phyloP scores from a whole-genome alignment of 2,113 vertebrate species.

The Neodontobutis hainanensis region DNA sequence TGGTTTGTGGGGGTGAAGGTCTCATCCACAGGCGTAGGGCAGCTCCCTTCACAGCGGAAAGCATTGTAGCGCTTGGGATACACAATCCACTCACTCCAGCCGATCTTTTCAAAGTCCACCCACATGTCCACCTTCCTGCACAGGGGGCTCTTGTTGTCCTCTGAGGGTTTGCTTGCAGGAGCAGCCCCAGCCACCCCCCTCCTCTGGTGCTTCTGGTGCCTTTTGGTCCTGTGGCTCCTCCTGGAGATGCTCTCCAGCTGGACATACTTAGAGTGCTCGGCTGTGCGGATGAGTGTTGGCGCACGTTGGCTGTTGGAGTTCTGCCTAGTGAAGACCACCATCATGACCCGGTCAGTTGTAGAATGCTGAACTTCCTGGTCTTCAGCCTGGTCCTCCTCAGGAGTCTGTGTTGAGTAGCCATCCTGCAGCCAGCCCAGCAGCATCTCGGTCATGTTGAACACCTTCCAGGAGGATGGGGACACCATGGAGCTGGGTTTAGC shows the following conservation, averaged over 20 bases:
- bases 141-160: slow-evolving; percentile 47
- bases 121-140: slow-evolving; percentile 86
- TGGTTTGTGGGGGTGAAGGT: slow-evolving; percentile 86
- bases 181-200: slow-evolving; percentile 27
- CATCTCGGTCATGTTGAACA: slow-evolving; percentile 82
- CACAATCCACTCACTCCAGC: slow-evolving; percentile 88
- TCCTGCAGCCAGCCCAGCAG: slow-evolving; percentile 80
- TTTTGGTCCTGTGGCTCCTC: slow-evolving; percentile 53
- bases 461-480: slow-evolving; percentile 78
- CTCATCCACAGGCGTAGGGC: slow-evolving; percentile 83
- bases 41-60: slow-evolving; percentile 85
- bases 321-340: slow-evolving; percentile 85
- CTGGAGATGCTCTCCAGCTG: slow-evolving; percentile 55
- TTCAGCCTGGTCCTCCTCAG: background rate
- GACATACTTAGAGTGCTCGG: slow-evolving; percentile 83
- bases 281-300: slow-evolving; percentile 82
- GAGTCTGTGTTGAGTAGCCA: background rate
- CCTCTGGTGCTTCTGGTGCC: slow-evolving; percentile 59
- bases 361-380: slow-evolving; percentile 48
- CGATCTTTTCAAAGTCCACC: slow-evolving; percentile 86
- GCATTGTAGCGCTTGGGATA: slow-evolving; percentile 85
- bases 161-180: background rate
- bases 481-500: slow-evolving; percentile 44
- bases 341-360: slow-evolving; percentile 70
- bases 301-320: slow-evolving; percentile 30